Evolutionary conservation across 1,140 invertebrate genomes (phyloP).

Genomic region (Laodelphax striatellus): DNA sequence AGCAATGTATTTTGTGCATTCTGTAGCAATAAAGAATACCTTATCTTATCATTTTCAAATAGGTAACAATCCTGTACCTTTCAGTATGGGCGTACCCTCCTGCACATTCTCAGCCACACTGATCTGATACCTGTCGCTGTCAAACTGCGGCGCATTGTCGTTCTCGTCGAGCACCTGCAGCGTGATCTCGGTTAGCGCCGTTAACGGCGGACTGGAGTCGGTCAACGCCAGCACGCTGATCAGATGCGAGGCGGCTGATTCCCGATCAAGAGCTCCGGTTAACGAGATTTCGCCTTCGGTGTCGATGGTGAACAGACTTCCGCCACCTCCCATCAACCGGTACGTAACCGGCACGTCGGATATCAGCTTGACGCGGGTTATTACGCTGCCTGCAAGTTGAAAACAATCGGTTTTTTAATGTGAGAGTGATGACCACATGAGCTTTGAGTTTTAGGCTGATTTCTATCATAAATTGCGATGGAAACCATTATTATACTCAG

Average conservation of each 20-base stretch:
- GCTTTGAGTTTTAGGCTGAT: too few species aligned
- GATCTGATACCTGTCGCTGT: slow-evolving; percentile 66
- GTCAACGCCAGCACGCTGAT: slow-evolving; percentile 74
- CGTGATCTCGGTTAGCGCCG: slow-evolving; percentile 57
- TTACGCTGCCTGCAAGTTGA: slow-evolving; percentile 38
- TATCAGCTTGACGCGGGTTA: slow-evolving; percentile 47
- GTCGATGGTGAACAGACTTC: slow-evolving; percentile 61
- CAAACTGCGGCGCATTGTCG: slow-evolving; percentile 78
- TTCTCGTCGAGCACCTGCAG: slow-evolving; percentile 82
- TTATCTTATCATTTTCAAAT: too few species aligned
- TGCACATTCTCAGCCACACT: slow-evolving; percentile 71
- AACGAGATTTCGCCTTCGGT: slow-evolving; percentile 58
- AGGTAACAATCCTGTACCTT: slow-evolving; percentile 34
- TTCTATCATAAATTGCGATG: too few species aligned
- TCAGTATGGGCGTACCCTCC: slow-evolving; percentile 61
- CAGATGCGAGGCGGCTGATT: slow-evolving; percentile 54
- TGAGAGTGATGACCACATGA: too few species aligned
- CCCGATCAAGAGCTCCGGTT: slow-evolving; percentile 61
- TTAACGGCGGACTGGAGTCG: slow-evolving; percentile 59
- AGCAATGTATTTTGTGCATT: too few species aligned
- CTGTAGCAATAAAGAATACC: too few species aligned
- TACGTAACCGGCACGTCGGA: slow-evolving; percentile 47
- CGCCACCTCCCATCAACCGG: slow-evolving; percentile 47
- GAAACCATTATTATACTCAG: too few species aligned
- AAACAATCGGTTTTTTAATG: not conserved